These are phyloP conservation scores for Sterna hirundo DNA, from an alignment of 2,113 vertebrate species.

Conservation along the genomic window DNA sequence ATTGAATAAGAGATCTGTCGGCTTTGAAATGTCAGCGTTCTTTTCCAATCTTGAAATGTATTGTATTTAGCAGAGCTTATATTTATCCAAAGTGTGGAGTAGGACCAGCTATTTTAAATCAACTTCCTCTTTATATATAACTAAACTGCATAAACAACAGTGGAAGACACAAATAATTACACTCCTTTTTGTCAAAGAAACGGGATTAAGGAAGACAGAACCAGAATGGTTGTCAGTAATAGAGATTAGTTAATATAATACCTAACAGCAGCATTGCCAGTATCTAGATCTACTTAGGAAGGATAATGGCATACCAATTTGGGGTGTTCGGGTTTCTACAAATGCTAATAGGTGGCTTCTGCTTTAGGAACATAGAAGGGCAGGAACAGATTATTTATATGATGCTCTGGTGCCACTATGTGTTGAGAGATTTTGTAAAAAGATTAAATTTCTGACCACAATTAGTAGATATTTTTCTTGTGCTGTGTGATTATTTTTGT, in stretches of 20 bases:
- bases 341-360: background rate
- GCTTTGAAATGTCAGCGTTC: background rate
- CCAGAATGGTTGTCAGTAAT: background rate
- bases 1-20: background rate
- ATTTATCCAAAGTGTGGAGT: background rate
- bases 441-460: background rate
- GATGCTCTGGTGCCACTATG: background rate
- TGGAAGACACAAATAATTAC: background rate
- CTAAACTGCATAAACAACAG: background rate
- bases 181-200: background rate
- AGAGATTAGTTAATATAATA: background rate
- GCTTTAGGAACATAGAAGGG: background rate
- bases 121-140: background rate
- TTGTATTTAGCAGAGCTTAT: background rate
- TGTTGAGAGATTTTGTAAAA: background rate
- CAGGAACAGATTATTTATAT: background rate
- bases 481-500: background rate
- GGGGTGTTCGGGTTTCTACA: background rate
- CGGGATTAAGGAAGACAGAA: background rate
- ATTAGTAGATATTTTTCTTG: background rate
- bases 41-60: background rate
- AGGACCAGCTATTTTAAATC: background rate
- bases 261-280: background rate
- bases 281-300: background rate
- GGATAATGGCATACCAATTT: background rate